phyloP scores from a whole-genome alignment of 2,113 vertebrate genomes.

The Piaya cayana region DNA sequence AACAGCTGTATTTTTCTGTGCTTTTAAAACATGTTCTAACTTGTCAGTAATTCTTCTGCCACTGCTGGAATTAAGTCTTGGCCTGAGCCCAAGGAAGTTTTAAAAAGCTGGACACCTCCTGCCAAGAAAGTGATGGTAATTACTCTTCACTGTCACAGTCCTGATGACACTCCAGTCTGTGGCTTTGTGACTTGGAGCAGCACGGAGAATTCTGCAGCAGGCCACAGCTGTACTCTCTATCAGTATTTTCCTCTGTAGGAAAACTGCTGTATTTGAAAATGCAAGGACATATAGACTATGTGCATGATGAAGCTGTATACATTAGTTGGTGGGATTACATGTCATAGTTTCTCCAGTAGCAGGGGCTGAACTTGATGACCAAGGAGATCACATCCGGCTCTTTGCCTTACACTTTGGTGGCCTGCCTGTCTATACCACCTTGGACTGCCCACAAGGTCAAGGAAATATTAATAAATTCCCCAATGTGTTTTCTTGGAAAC shows the following conservation, averaged over 20 bases:
- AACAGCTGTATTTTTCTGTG: neutral
- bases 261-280: neutral
- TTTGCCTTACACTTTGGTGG: neutral
- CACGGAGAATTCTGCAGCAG: neutral
- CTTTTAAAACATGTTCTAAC: neutral
- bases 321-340: neutral
- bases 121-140: neutral
- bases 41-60: neutral
- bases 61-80: neutral
- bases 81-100: neutral
- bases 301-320: neutral
- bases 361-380: neutral
- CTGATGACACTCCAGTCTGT: neutral
- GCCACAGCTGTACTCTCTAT: neutral
- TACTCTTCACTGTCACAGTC: neutral
- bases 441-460: neutral
- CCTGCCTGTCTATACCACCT: neutral
- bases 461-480: neutral
- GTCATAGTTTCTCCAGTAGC: neutral
- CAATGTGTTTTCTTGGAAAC: neutral
- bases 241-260: neutral
- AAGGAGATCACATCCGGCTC: neutral
- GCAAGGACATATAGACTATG: neutral
- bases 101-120: neutral
- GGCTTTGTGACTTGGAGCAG: neutral